These are phyloP conservation scores for Megaleporinus macrocephalus DNA, from an alignment of 2,113 vertebrate genomes.

Conservation along the genomic window DNA sequence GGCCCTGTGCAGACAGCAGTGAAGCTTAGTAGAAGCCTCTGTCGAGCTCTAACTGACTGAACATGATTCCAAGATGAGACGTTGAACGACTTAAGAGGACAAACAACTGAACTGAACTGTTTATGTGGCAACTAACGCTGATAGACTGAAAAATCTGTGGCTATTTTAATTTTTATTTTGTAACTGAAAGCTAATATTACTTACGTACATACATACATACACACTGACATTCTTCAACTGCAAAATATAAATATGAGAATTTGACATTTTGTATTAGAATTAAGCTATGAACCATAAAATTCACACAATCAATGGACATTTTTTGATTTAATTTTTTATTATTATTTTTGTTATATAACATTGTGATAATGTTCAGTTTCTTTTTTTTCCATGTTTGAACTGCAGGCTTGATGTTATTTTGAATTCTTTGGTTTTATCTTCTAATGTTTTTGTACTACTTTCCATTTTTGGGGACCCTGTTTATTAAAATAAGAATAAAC, in stretches of 20 bases:
- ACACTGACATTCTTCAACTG: conserved; percentile 22
- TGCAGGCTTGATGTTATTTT: not conserved
- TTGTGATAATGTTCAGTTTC: not conserved
- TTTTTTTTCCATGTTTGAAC: not conserved
- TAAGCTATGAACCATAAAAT: not conserved
- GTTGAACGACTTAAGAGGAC: not conserved
- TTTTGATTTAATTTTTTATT: not conserved
- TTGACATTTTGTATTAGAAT: not conserved
- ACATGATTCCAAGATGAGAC: not conserved
- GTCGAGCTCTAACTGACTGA: not conserved
- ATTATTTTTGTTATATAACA: not conserved
- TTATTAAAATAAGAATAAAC: not conserved
- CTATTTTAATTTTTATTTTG: conserved; percentile 12
- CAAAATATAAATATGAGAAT: not conserved
- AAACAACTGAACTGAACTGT: not conserved
- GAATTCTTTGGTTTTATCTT: not conserved
- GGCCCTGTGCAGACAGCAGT: conserved; percentile 47
- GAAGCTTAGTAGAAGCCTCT: not conserved
- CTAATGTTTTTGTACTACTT: not conserved
- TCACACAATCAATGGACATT: not conserved
- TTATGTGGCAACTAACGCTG: not conserved
- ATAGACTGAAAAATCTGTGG: conserved; percentile 20
- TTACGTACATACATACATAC: not conserved
- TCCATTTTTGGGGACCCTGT: not conserved
- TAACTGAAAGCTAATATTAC: conserved; percentile 9